Evolutionary conservation across 2,113 vertebrate species (phyloP), one percentile per base, ranked within the genome.

Genomic region (Oxyura jamaicensis): DNA sequence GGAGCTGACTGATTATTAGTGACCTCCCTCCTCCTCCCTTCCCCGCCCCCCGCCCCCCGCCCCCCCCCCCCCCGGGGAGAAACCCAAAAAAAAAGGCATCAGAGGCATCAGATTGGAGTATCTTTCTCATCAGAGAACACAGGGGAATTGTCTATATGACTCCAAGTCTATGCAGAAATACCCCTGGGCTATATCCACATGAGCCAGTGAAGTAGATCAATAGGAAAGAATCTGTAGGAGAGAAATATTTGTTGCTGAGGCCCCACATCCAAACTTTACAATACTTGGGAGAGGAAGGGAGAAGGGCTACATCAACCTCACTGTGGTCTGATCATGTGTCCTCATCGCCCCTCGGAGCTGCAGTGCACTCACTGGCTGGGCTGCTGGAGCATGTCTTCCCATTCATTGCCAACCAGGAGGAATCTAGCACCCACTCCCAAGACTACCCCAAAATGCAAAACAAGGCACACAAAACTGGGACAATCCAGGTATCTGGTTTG

Each of bases 21-120:
- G 71, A 68, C 12, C 14, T 25, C 93, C 87, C 87, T 88, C 86
- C 68, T 28, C 89, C 89, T 81, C 86, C 65, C n/a, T n/a, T n/a
- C 28, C 50, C 12, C 13, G n/a, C 22, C 91, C 89, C 89, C 84
- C 89, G 85, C 86, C 65, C 28, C 50, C 12, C 13, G n/a, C 22
- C 91, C 89, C 89, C 84, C 83, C 68, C 28, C 50, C 75, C 62
- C 29, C 41, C 41, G 41, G 22, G 23, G 23, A 50, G 12, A 50
- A 50, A 50, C n/a, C n/a, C n/a, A n/a, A 11, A 50, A 50, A 50
- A 23, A 50, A 23, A 23, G 25, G 20, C 20, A 48, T 48, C 20
- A 48, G 46, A 48, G 46, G 20, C 21, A 22, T 21, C 5, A 67
- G 36, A 85, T 33, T 65, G 65, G n/a, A 26, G 8, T 56, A 39